phyloP scores from a whole-genome alignment of 2,113 vertebrate genomes.

The Albula goreensis region DNA sequence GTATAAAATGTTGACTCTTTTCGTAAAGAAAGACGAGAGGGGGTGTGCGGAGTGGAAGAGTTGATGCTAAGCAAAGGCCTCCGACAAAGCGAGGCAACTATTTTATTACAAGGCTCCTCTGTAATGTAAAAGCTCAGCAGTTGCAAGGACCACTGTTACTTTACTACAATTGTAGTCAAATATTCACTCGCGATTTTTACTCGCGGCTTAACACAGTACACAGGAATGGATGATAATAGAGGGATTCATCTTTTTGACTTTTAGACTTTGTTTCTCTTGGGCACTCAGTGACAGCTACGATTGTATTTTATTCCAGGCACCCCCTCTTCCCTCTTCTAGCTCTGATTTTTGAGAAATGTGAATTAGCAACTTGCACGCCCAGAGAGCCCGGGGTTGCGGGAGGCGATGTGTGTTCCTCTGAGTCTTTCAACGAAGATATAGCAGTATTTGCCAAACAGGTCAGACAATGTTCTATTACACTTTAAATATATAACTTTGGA shows the following conservation, averaged over 20 bases:
- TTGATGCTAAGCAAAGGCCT: background rate
- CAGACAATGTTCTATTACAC: constrained; percentile 56
- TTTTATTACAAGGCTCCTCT: background rate
- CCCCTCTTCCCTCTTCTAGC: constrained; percentile 94
- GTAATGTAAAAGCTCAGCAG: background rate
- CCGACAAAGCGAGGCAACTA: background rate
- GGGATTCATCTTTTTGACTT: background rate
- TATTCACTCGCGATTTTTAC: background rate
- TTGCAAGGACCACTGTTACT: background rate
- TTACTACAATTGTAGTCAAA: background rate
- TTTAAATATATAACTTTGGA: background rate
- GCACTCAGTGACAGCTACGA: constrained; percentile 52
- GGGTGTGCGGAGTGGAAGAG: background rate
- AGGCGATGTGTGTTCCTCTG: constrained; percentile 92
- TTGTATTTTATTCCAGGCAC: constrained; percentile 83
- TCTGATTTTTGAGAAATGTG: constrained; percentile 98
- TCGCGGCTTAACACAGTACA: background rate
- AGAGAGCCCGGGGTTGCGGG: constrained; percentile 85
- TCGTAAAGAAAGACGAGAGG: background rate
- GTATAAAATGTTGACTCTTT: background rate
- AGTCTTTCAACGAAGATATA: constrained; percentile 97
- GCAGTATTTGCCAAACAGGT: constrained; percentile 97
- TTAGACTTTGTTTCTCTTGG: background rate
- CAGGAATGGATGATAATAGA: background rate
- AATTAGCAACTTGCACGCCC: constrained; percentile 92